Percentiles rank a stretch among this genome's conserved stretches.
These are phyloP conservation scores for Pseudobourletiella spinata DNA, from an alignment of 1,140 invertebrate species.

Conservation along the genomic window DNA sequence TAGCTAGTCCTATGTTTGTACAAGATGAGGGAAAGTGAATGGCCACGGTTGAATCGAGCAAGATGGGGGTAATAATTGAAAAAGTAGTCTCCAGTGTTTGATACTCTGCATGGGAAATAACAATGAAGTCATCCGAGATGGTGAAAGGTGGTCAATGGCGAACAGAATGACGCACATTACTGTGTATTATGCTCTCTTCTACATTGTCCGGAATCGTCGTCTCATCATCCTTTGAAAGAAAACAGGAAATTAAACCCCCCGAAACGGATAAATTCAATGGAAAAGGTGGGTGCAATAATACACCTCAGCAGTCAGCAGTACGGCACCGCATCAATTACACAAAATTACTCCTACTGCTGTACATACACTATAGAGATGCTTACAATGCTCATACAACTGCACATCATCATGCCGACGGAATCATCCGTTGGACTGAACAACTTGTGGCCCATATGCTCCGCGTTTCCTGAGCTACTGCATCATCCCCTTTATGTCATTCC, in stretches of 20 bases:
- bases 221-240: conserved; percentile 4
- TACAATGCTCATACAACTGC: too few species aligned
- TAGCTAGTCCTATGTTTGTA: neutral
- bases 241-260: conserved; percentile 12
- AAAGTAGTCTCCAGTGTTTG: conserved; percentile 2
- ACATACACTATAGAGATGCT: too few species aligned
- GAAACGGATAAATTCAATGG: conserved; percentile 9
- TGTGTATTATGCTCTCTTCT: conserved; percentile 9
- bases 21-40: neutral
- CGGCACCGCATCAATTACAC: neutral
- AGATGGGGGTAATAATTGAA: conserved; percentile 6
- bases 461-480: too few species aligned
- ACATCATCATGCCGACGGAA: too few species aligned
- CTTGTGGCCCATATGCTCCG: too few species aligned
- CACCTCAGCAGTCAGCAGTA: neutral
- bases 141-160: conserved; percentile 12
- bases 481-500: too few species aligned
- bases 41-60: neutral
- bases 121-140: conserved; percentile 6
- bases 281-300: neutral
- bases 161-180: conserved; percentile 5
- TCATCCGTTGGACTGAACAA: too few species aligned
- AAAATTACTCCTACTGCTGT: too few species aligned
- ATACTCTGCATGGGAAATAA: neutral
- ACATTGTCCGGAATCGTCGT: neutral